Conservation (phyloP, 2,888 invertebrate genomes). For the Drosophila trichaetosa region DNA sequence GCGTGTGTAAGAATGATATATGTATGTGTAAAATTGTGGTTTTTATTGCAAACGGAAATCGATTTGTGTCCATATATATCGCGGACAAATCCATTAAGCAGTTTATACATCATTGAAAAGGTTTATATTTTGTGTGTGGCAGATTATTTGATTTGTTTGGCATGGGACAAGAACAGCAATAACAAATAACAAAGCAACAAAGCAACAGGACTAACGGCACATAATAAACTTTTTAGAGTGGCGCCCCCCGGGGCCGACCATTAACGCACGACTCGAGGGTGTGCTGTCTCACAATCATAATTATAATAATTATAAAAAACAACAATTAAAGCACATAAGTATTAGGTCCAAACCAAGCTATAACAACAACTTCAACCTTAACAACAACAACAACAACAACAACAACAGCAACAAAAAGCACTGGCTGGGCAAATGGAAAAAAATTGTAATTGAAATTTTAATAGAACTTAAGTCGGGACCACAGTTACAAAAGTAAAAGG, state of each 20-base stretch:
- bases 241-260: slow-evolving; percentile 23
- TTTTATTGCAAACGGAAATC: not conserved
- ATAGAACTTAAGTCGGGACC: slow-evolving; percentile 39
- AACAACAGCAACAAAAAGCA: slow-evolving; percentile 12
- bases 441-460: slow-evolving; percentile 49
- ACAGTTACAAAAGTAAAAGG: slow-evolving; percentile 35
- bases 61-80: not conserved
- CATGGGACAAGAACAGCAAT: not conserved
- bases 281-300: slow-evolving; percentile 58
- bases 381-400: slow-evolving; percentile 17
- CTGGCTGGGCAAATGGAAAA: slow-evolving; percentile 31
- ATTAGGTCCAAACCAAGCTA: slow-evolving; percentile 27
- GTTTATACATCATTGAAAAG: not conserved
- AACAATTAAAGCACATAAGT: slow-evolving; percentile 69
- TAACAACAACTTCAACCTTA: slow-evolving; percentile 6
- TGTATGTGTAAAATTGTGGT: not conserved
- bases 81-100: not conserved
- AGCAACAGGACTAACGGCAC: slow-evolving; percentile 7
- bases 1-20: not conserved
- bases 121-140: not conserved
- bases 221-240: slow-evolving; percentile 33
- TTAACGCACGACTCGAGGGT: slow-evolving; percentile 37
- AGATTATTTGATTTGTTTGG: not conserved
- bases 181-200: slow-evolving; percentile 17
- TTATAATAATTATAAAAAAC: slow-evolving; percentile 71